phyloP scores from a whole-genome alignment of 2,113 vertebrate species.

The Butorides virescens region DNA sequence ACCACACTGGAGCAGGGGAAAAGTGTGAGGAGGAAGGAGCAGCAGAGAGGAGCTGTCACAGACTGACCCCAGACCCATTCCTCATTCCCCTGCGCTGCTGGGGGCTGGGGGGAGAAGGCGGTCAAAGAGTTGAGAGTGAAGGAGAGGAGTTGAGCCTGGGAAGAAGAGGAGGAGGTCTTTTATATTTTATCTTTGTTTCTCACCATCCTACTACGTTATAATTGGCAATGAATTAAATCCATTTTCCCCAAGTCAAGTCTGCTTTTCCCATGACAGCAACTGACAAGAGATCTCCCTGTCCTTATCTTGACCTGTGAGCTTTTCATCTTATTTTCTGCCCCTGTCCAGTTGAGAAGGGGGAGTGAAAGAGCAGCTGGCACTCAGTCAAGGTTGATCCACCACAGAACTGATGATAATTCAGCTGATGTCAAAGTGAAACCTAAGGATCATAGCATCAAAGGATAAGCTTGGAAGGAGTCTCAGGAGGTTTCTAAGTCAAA shows the following conservation, averaged over 20 bases:
- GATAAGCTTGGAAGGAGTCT: not conserved
- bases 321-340: not conserved
- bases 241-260: not conserved
- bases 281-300: not conserved
- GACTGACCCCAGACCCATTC: not conserved
- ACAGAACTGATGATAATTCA: not conserved
- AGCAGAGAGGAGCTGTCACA: not conserved
- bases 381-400: not conserved
- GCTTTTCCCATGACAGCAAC: not conserved
- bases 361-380: not conserved
- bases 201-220: not conserved
- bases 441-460: not conserved
- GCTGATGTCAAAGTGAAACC: not conserved
- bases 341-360: accelerated
- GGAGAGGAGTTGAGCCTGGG: not conserved
- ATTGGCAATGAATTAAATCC: not conserved
- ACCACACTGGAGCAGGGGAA: not conserved
- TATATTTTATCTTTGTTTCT: not conserved
- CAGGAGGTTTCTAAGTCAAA: not conserved
- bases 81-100: not conserved
- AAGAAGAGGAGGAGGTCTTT: not conserved
- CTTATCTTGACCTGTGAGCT: not conserved
- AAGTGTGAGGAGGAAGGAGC: not conserved
- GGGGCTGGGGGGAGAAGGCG: not conserved
- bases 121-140: not conserved